Conservation (phyloP, 1,140 invertebrate genomes). For the Meloidogyne floridensis region DNA sequence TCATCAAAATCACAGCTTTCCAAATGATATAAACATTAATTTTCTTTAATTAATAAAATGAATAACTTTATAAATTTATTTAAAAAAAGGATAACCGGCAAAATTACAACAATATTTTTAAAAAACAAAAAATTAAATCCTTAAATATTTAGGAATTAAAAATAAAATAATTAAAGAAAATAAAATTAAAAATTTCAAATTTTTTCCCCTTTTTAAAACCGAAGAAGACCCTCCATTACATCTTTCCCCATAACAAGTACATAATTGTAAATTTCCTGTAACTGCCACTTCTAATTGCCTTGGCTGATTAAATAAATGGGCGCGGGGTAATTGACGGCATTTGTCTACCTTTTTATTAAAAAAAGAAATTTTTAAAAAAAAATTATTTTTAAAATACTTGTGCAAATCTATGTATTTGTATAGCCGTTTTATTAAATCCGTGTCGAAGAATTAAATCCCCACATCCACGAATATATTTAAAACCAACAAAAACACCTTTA, state of each 20-base stretch:
- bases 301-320: slow-evolving; percentile 56
- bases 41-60: too few species aligned
- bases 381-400: slow-evolving; percentile 37
- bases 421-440: slow-evolving; percentile 59
- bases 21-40: too few species aligned
- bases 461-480: slow-evolving; percentile 63
- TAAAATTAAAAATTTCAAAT: not conserved
- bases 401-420: slow-evolving; percentile 61
- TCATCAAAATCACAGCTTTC: too few species aligned
- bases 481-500: slow-evolving; percentile 62
- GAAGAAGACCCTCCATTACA: slow-evolving; percentile 31
- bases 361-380: slow-evolving; percentile 11
- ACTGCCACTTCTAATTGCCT: slow-evolving; percentile 37
- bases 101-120: not conserved
- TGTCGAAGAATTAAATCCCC: slow-evolving; percentile 54
- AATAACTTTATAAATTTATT: too few species aligned
- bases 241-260: slow-evolving; percentile 36
- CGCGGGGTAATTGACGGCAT: slow-evolving; percentile 55
- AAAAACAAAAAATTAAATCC: not conserved
- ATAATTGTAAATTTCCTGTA: slow-evolving; percentile 48
- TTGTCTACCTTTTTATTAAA: slow-evolving; percentile 45
- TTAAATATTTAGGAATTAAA: not conserved
- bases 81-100: too few species aligned
- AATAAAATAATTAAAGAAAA: slow-evolving; percentile 1
- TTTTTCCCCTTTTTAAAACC: not conserved